phyloP scores from a whole-genome alignment of 2,888 invertebrate species.

The Diarsia mendica region DNA sequence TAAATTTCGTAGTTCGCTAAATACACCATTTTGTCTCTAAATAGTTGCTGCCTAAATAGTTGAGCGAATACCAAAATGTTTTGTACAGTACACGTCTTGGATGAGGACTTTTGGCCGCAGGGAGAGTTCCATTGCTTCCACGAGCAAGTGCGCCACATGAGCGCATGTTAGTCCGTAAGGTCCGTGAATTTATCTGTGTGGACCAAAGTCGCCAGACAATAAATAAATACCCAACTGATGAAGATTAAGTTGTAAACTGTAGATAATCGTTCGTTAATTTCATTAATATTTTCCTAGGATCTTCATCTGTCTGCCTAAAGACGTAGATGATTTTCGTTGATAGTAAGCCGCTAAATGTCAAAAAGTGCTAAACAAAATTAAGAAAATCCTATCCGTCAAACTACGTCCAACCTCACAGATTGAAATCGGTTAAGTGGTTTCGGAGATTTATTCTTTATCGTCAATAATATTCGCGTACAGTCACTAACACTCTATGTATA shows the following conservation, averaged over 20 bases:
- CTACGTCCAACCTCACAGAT: neutral
- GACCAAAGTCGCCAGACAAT: too few relatives aligned
- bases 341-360: neutral
- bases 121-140: too few relatives aligned
- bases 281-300: neutral
- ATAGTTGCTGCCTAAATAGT: too few relatives aligned
- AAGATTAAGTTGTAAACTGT: conserved; percentile 2
- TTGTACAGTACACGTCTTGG: too few relatives aligned
- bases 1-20: conserved; percentile 14
- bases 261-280: neutral
- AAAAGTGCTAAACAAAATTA: too few relatives aligned
- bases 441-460: neutral
- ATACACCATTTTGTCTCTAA: neutral
- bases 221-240: neutral
- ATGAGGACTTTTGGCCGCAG: too few relatives aligned
- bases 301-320: neutral
- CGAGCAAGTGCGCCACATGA: too few relatives aligned
- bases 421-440: neutral
- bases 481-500: too few relatives aligned
- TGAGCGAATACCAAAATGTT: too few relatives aligned
- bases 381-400: neutral
- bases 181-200: too few relatives aligned
- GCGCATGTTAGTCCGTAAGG: too few relatives aligned
- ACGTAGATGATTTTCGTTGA: neutral
- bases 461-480: too few relatives aligned